Base-by-base conservation (phyloP, 2,113 vertebrate genomes). In the Siphamia tubifer region DNA sequence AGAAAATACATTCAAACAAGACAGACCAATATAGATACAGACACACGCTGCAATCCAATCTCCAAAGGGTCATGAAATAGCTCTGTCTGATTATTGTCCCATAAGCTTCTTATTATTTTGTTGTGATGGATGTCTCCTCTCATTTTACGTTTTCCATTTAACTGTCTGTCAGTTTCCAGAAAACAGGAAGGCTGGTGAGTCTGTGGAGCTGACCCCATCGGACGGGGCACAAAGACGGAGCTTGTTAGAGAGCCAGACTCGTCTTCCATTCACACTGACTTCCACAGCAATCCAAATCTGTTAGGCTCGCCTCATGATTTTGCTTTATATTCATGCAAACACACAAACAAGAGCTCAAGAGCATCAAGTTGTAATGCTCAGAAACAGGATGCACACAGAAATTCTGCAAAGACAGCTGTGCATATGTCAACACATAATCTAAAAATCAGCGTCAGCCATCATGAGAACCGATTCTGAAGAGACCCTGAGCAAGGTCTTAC, bases 181-280 rank as follows among this genome's bases (percentile, higher is more conserved):
- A 81, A 81, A 81, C 86, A 83, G 82, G 78, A 73, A 78, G 57
- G 48, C 82, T 30, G 40, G 21, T 5, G 19, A 40, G 38, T 35
- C 48, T 62, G 64, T 43, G 70, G 52, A 17, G 48, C 70, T 79
- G 87, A 86, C 79, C 81, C 72, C 12, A 49, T 6, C 34, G 7
- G 68, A 43, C 45, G 19, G 28, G 32, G 48, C 55, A 85, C 82
- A 88, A 88, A 86, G 84, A 74, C 17, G 8, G 15, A 44, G 55
- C 53, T 68, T 88, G 86, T 86, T 81, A 42, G 17, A 58, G 68
- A 79, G 68, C 66, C 0, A n/a, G 36, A 35, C 65, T 51, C 10
- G 30, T 54, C 34, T 52, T 47, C 49, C 52, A 17, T 55, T 71
- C 81, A 34, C 45, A 57, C 42, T 2, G 19, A 58, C 39, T 35